Conservation (phyloP, 2,888 invertebrate genomes). For the Brassicogethes aeneus region DNA sequence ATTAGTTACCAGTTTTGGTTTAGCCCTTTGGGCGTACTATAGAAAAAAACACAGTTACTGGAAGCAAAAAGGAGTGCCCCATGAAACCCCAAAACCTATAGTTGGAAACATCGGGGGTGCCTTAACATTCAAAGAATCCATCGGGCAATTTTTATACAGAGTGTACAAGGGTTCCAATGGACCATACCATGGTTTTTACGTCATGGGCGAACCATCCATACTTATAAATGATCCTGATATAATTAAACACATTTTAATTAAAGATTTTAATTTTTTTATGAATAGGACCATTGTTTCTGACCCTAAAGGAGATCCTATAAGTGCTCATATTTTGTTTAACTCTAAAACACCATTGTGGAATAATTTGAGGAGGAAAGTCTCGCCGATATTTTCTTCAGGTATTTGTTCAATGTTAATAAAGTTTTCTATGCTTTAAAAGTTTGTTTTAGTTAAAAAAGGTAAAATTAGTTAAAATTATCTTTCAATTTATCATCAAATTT, state of each 20-base stretch:
- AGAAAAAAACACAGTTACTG: slow-evolving; percentile 28
- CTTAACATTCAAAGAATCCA: slow-evolving; percentile 26
- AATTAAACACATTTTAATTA: slow-evolving; percentile 38
- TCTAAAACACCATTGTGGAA: slow-evolving; percentile 44
- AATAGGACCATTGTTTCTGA: slow-evolving; percentile 39
- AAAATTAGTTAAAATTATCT: no score
- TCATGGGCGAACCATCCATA: slow-evolving; percentile 39
- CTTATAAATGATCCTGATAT: slow-evolving; percentile 39
- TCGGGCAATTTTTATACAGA: slow-evolving; percentile 19
- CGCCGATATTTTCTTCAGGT: slow-evolving; percentile 42
- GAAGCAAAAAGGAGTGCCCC: slow-evolving; percentile 35
- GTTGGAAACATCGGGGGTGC: slow-evolving; percentile 40
- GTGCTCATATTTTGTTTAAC: slow-evolving; percentile 36
- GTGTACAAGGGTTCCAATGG: slow-evolving; percentile 16
- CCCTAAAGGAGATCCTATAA: slow-evolving; percentile 35
- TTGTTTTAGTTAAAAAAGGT: no score
- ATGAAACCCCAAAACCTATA: slow-evolving; percentile 34
- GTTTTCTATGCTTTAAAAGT: no score
- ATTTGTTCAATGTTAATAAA: no score
- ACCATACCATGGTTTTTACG: slow-evolving; percentile 39
- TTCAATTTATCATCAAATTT: no score
- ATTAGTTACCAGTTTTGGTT: no score
- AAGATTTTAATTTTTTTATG: slow-evolving; percentile 40
- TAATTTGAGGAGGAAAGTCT: slow-evolving; percentile 41
- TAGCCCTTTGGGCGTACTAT: not conserved